Evolutionary conservation across 2,888 invertebrate species (phyloP).

Genomic region (Ophioninae sp.): DNA sequence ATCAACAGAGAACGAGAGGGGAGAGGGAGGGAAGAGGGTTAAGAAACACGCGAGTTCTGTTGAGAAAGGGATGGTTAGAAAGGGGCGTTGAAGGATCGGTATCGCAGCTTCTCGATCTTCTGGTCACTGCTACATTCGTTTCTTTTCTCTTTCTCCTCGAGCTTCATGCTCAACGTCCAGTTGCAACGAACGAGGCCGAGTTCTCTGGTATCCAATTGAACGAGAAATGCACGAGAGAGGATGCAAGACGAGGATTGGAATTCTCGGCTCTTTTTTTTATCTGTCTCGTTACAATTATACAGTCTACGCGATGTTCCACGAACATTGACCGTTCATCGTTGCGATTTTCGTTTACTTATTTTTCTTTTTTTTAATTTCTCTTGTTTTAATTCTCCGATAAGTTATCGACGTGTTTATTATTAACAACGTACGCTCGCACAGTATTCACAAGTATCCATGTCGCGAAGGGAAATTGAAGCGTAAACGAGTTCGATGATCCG

Average conservation of each 20-base stretch:
- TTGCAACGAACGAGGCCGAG: constrained; percentile 38
- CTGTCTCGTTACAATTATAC: constrained; percentile 34
- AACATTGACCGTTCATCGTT: constrained; percentile 37
- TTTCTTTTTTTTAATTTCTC: neutral
- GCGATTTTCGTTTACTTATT: neutral
- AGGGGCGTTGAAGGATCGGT: constrained; percentile 45
- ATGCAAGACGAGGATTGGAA: constrained; percentile 32
- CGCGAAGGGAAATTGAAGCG: constrained; percentile 25
- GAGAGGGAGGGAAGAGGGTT: neutral
- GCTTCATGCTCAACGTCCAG: constrained; percentile 23
- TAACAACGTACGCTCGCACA: constrained; percentile 5
- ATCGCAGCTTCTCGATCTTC: constrained; percentile 37
- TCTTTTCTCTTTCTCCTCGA: neutral
- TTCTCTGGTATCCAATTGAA: constrained; percentile 39
- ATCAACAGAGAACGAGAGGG: neutral
- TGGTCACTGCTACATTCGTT: constrained; percentile 28
- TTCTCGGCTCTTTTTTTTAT: neutral
- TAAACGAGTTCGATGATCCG: constrained; percentile 38
- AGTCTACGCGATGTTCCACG: constrained; percentile 39
- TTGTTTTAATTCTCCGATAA: constrained; percentile 44
- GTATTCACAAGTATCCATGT: constrained; percentile 29
- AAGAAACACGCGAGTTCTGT: constrained; percentile 19
- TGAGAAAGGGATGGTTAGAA: constrained; percentile 22
- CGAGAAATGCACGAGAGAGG: constrained; percentile 15
- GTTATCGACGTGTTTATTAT: constrained; percentile 31